Evolutionary conservation across 2,797 vertebrate species (phyloP).

Genomic region (Poliocrania exsul): DNA sequence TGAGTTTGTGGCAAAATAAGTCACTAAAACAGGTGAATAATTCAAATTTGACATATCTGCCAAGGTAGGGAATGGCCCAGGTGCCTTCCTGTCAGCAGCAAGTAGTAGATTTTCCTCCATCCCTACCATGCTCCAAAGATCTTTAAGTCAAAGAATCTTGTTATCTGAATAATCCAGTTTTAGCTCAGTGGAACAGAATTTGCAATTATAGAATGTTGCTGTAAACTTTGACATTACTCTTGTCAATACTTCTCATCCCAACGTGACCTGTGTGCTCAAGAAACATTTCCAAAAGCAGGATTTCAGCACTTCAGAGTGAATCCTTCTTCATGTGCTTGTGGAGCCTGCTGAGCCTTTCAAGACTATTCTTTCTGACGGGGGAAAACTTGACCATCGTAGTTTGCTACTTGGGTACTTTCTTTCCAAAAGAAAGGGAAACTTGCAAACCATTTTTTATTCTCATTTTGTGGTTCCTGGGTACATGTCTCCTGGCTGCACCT

Average conservation of each 20-base stretch:
- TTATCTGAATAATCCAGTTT: conserved; percentile 5
- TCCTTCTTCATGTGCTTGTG: background rate
- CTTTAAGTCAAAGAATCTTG: background rate
- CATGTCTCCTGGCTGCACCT: background rate
- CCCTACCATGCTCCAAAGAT: background rate
- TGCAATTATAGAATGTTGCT: background rate
- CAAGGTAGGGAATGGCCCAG: background rate
- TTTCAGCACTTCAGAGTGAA: background rate
- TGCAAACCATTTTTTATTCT: background rate
- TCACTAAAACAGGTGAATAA: conserved; percentile 34
- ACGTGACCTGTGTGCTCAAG: background rate
- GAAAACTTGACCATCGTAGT: background rate
- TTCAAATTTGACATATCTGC: background rate
- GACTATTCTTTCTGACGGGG: background rate
- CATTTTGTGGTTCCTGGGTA: background rate
- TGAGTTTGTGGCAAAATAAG: conserved; percentile 14
- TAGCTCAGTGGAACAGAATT: background rate
- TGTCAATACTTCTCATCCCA: background rate
- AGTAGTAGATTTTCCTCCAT: background rate
- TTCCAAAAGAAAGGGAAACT: background rate
- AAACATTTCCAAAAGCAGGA: background rate
- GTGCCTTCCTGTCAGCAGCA: background rate
- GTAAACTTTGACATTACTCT: background rate
- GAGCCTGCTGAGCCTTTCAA: background rate
- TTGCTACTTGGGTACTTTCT: background rate